Percentiles rank a stretch among this genome's conserved stretches.
These are phyloP conservation scores for Timandra comae DNA, from an alignment of 2,888 invertebrate species.

Conservation along the genomic window DNA sequence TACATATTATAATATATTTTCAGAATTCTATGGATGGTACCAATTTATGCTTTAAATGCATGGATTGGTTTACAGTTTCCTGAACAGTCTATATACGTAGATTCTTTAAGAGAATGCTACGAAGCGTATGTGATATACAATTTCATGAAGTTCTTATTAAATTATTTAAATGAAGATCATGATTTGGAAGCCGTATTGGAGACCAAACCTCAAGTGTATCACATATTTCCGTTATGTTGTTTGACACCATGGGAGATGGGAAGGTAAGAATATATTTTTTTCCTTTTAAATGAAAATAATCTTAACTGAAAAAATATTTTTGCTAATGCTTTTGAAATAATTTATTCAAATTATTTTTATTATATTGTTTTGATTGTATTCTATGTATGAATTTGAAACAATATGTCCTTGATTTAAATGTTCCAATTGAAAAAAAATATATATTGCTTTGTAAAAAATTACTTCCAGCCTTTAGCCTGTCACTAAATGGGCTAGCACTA, in stretches of 20 bases:
- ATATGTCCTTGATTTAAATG: not conserved
- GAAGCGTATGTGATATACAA: constrained; percentile 99
- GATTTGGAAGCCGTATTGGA: constrained; percentile 89
- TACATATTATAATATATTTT: constrained; percentile 38
- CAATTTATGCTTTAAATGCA: constrained; percentile 96
- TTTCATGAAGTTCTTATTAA: constrained; percentile 95
- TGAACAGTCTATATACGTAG: constrained; percentile 92
- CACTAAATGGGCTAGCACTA: too few relatives aligned
- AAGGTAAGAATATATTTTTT: constrained; percentile 63
- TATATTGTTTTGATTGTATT: not conserved
- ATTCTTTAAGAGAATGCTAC: constrained; percentile 95
- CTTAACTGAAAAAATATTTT: too few relatives aligned
- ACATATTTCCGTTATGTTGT: constrained; percentile 94
- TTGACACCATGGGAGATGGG: constrained; percentile 96
- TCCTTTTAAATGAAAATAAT: too few relatives aligned
- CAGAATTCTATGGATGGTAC: constrained; percentile 98
- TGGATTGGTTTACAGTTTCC: constrained; percentile 94
- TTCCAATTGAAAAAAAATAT: not conserved
- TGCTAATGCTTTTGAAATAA: too few relatives aligned
- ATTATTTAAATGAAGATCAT: constrained; percentile 91
- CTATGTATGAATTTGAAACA: too few relatives aligned
- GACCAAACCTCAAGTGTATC: constrained; percentile 89
- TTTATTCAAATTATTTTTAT: not conserved
- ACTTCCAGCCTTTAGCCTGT: too few relatives aligned
- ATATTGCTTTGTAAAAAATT: too few relatives aligned